phyloP scores from a whole-genome alignment of 2,113 vertebrate genomes.

The Semnornis frantzii region DNA sequence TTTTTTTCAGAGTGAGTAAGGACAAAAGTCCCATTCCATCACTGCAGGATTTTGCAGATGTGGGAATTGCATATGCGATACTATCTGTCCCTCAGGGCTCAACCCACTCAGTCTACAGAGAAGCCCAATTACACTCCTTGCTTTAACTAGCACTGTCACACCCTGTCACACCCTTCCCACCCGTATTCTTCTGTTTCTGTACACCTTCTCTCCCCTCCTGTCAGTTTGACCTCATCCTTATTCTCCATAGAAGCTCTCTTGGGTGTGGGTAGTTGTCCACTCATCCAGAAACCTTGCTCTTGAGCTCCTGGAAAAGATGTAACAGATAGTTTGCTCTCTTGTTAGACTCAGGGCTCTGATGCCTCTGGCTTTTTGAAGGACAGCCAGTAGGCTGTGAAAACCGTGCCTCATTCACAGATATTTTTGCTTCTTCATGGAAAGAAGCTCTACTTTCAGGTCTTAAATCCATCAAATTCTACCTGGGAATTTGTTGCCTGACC shows the following conservation, averaged over 20 bases:
- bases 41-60: background rate
- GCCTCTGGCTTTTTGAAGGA: background rate
- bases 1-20: background rate
- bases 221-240: background rate
- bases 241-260: background rate
- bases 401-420: background rate
- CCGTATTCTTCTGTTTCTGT: background rate
- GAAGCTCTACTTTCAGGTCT: background rate
- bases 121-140: background rate
- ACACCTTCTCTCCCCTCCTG: background rate
- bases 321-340: background rate
- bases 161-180: background rate
- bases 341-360: background rate
- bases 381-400: background rate
- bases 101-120: slow-evolving; percentile 33
- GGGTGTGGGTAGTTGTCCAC: background rate
- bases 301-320: background rate
- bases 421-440: background rate
- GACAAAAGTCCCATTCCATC: background rate
- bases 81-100: slow-evolving; percentile 37
- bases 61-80: slow-evolving; percentile 17
- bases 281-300: background rate
- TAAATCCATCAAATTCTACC: background rate
- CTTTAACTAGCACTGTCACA: background rate
- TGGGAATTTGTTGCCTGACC: accelerated